Conservation (phyloP, 2,888 invertebrate genomes). For the Julus scandinavius region DNA sequence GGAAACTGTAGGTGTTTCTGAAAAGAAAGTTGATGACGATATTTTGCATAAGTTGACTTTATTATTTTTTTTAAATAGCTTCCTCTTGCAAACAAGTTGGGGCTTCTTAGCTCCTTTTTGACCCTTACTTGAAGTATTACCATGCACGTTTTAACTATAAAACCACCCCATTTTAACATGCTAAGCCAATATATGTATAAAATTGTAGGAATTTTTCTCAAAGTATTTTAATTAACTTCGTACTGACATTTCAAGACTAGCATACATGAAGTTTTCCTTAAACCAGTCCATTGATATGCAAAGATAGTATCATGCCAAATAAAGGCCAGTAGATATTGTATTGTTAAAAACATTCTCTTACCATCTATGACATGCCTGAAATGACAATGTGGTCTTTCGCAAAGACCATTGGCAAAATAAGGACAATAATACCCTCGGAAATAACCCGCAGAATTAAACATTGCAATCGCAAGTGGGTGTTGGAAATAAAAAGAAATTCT, state of each 20-base stretch:
- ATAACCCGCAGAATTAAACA: constrained; percentile 91
- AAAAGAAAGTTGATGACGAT: constrained; percentile 62
- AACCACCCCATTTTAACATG: too few species aligned
- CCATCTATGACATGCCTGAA: constrained; percentile 86
- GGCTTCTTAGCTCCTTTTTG: too few species aligned
- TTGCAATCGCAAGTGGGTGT: constrained; percentile 64
- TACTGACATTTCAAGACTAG: too few species aligned
- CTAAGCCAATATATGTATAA: too few species aligned
- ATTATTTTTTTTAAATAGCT: too few species aligned
- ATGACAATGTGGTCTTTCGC: constrained; percentile 92
- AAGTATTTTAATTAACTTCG: too few species aligned
- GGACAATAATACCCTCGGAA: constrained; percentile 89
- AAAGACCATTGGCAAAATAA: constrained; percentile 80
- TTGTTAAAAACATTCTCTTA: constrained; percentile 66
- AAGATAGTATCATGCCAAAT: neutral
- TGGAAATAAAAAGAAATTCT: neutral
- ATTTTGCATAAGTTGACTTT: neutral
- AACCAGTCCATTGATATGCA: neutral
- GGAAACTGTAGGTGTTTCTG: constrained; percentile 67
- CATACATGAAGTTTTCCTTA: too few species aligned
- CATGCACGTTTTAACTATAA: too few species aligned
- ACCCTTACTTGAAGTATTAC: too few species aligned
- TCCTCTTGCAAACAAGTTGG: too few species aligned
- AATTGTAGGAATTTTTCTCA: too few species aligned
- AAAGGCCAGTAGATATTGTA: constrained; percentile 62